Base-by-base conservation (phyloP, 2,888 invertebrate genomes). In the Drosophila nr. medialis region DNA sequence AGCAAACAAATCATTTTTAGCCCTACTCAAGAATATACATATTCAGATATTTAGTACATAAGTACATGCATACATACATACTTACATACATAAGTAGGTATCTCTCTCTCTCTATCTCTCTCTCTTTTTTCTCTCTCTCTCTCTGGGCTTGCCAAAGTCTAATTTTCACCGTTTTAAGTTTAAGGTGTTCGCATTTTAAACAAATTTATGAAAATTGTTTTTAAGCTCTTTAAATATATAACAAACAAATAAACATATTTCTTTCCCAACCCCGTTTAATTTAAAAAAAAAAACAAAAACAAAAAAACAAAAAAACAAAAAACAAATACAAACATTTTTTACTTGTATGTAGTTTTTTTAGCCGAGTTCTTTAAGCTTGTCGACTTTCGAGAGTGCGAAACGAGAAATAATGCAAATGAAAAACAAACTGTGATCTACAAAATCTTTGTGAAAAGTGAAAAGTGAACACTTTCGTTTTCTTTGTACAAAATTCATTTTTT, bases 361-460 rank as follows among this genome's bases (percentile, higher is more conserved):
- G 27, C 59, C 38, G 62, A 62, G 62, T 49, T 62, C 32, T 66
- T 65, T 40, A 6, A 71, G 36, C 27, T 71, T 72, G 10, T n/a
- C 36, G 64, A 56, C 63, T 62, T 32, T 54, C 49, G 62, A 62
- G 40, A 67, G 50, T 68, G 59, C 32, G 29, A 74, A 73, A 83
- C 84, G 79, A 89, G 81, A 90, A 85, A 81, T 90, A 90, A 86
- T 88, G 83, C 86, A 91, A 90, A 84, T 86, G 79, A 75, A 74
- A 79, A 88, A 83, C 90, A 90, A 92, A 91, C 92, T 92, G 92
- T 92, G 92, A 92, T 92, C 91, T 91, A 83, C 77, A 82, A 77
- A 64, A 72, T 77, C 64, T 79, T 77, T 79, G 67, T 79, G 72
- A 72, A 64, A 77, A 62, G 29, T 79, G n/a, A 75, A 70, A 79